Evolutionary conservation across 2,888 invertebrate genomes (phyloP), one percentile per base, ranked within the genome.

Genomic region (Pantelozetes paolii): DNA sequence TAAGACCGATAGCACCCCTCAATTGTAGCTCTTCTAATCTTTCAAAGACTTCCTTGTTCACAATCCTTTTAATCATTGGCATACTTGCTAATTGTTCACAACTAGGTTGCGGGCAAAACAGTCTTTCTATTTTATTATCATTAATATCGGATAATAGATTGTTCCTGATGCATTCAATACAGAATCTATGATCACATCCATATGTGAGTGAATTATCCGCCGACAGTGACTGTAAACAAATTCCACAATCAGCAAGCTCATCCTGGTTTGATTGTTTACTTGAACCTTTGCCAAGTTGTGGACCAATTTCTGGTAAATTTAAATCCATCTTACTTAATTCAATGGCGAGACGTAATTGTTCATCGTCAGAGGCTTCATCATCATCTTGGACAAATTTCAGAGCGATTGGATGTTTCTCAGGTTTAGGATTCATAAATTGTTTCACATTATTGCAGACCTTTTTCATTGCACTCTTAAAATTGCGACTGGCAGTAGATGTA

Each of bases 141-240:
- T 62, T 9, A 30, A 62, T 62, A 11, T 3, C 62, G 8, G 32
- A 30, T 2, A 9, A 9, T 18, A 62, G 32, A 28, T 28, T 62
- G 13, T 9, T 18, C 6, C 8, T 3, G 6, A 62, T 26, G 26
- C 62, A 62, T 26, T 62, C 62, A 13, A 18, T 32, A 30, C 62
- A 62, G 32, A 30, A 62, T 26, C 15, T 11, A 30, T 62, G 62
- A 5, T 30, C n/a, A 62, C 62, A 62, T 30, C 62, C 62, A 30
- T 62, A 62, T 1, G 30, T 23, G 3, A 62, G 6, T 13, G 30
- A 9, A 28, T 6, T 26, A 5, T 15, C 15, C 13, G 18, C 2
- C 26, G 62, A 23, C 3, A 26, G 13, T 2, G 23, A 18, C 23
- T 62, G 32, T 28, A 28, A 28, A 62, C 62, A 62, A 11, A 62